Conservation (phyloP, 2,888 invertebrate species). For the Leucophora obtusa region DNA sequence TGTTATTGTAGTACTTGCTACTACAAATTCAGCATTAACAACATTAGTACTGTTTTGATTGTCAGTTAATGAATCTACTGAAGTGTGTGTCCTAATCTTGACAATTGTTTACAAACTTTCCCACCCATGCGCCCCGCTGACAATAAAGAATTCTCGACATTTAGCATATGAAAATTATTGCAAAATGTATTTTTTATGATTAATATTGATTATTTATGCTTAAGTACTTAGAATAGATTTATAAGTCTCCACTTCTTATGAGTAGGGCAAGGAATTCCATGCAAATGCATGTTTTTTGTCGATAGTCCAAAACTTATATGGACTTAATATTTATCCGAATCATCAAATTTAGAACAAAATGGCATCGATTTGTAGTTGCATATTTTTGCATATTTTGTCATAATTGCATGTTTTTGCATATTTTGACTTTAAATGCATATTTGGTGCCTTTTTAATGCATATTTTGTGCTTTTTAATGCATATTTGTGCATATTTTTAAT, state of each 20-base stretch:
- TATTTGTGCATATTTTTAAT: too few species aligned
- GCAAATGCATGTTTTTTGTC: too few species aligned
- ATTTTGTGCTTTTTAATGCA: too few species aligned
- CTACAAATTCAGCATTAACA: conserved; percentile 35
- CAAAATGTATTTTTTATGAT: conserved; percentile 22
- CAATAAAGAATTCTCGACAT: conserved; percentile 37
- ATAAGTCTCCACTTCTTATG: not conserved
- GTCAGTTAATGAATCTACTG: conserved; percentile 49
- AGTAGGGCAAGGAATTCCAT: too few species aligned
- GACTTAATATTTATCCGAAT: too few species aligned
- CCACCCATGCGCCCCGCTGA: conserved; percentile 71
- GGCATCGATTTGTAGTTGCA: too few species aligned
- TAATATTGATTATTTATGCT: conserved; percentile 68
- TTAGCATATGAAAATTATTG: conserved; percentile 51
- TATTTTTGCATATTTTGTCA: too few species aligned
- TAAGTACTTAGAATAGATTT: conserved; percentile 64
- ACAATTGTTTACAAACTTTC: conserved; percentile 76
- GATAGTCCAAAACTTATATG: too few species aligned
- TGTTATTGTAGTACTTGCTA: conserved; percentile 68
- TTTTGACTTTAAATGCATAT: too few species aligned
- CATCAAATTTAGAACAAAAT: too few species aligned
- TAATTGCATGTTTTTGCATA: too few species aligned
- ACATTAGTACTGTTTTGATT: conserved; percentile 58
- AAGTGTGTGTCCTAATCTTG: conserved; percentile 59
- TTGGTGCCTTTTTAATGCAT: too few species aligned